These are phyloP conservation scores for Connochaetes taurinus DNA, from an alignment of 2,113 vertebrate genomes.

Conservation along the genomic window DNA sequence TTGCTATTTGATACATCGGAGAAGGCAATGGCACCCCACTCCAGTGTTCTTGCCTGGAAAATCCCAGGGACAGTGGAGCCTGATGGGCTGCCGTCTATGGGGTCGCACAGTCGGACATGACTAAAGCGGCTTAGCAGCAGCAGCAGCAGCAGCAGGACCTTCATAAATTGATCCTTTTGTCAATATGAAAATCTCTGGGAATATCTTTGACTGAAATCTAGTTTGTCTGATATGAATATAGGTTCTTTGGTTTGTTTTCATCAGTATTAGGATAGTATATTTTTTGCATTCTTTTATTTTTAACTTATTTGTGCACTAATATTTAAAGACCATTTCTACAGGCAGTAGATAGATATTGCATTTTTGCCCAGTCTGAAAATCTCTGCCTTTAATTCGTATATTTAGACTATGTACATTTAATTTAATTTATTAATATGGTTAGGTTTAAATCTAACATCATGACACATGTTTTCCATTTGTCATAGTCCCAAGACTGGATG, in stretches of 20 bases:
- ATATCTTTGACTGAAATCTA: not conserved
- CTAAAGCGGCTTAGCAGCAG: too few relatives aligned
- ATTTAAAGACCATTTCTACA: not conserved
- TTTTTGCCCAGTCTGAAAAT: not conserved
- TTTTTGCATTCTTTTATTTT: not conserved
- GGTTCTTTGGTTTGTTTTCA: not conserved
- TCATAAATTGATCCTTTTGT: not conserved
- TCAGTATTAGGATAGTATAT: not conserved
- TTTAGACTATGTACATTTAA: not conserved
- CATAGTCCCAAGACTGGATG: not conserved
- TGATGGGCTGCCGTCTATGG: too few relatives aligned
- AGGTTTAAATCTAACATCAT: not conserved
- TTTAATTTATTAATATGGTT: not conserved
- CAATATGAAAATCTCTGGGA: not conserved
- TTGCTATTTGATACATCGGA: not conserved
- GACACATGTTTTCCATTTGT: not conserved
- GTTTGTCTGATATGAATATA: not conserved
- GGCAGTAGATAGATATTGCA: not conserved
- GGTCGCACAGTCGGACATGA: fast-evolving
- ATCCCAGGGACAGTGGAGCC: too few relatives aligned
- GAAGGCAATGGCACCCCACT: too few relatives aligned
- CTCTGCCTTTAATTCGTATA: not conserved
- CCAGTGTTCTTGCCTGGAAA: too few relatives aligned
- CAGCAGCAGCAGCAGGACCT: not conserved
- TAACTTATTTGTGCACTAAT: not conserved